phyloP scores from a whole-genome alignment of 2,113 vertebrate genomes.

The Microcebus griseorufus region DNA sequence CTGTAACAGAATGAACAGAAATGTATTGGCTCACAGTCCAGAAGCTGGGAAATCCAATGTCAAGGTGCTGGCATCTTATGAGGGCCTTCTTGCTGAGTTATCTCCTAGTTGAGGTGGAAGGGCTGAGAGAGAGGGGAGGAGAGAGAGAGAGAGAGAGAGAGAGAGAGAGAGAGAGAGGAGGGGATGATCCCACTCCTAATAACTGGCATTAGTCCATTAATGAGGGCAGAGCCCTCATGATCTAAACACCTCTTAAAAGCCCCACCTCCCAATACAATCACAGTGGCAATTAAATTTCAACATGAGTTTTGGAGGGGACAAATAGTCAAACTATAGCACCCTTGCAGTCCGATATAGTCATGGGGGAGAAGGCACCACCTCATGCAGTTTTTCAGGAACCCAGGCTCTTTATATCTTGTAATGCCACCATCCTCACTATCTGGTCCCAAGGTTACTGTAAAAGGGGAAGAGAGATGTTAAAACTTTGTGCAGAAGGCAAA shows the following conservation, averaged over 20 bases:
- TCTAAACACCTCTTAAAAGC: not conserved
- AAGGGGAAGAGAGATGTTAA: not conserved
- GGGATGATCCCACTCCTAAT: not conserved
- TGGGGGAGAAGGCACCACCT: not conserved
- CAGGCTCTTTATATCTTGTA: not conserved
- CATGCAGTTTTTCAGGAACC: not conserved
- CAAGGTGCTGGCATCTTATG: not conserved
- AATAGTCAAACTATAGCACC: not conserved
- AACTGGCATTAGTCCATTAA: not conserved
- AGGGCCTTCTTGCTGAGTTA: not conserved
- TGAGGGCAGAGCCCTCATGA: not conserved
- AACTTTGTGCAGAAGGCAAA: not conserved
- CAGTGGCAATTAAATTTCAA: not conserved
- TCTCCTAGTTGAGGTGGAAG: not conserved
- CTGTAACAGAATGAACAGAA: not conserved
- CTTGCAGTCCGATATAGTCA: not conserved
- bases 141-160: not conserved
- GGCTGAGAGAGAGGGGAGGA: not conserved
- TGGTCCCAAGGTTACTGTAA: not conserved
- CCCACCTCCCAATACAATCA: not conserved
- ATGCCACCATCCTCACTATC: not conserved
- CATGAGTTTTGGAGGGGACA: not conserved
- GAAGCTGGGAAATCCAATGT: not conserved
- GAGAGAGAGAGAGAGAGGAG: accelerated
- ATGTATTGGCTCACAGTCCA: not conserved